Base-by-base conservation (phyloP, 2,888 invertebrate species). In the Pandemis cinnamomeana region DNA sequence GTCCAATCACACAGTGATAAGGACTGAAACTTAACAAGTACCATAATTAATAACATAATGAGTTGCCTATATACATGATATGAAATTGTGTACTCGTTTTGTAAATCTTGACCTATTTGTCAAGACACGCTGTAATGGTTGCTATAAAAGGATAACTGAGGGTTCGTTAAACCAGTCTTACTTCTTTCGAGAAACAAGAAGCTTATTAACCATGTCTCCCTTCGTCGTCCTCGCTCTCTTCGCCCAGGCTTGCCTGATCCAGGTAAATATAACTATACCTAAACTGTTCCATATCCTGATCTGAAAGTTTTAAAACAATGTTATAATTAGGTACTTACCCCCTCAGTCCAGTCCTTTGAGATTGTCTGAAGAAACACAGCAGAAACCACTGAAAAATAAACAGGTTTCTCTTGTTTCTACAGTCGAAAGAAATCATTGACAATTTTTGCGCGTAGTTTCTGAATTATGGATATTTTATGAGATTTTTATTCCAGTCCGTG, bases 241-340 rank as follows among this genome's bases (percentile, higher is more conserved):
- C 66, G 51, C 42, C 8, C 69, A 73, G 66, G 15, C 60, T 48
- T 73, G 69, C 36, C 13, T 73, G 20, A 64, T 73, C 36, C 73
- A 73, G 73, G 73, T 73, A 66, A 66, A 58, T 27, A 58, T 0
- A 46, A 10, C 3, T 36, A 36, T 36, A 36, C 2, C 27, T 36
- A 4, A 36, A 36, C 27, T 36, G 27, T 36, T 2, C 1, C 27
- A 27, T 36, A 36, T 4, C 4, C 27, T 36, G 27, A 4, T 36
- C 27, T 2, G 2, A 36, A 4, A 2, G 1, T 36, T 36, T 36
- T 4, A 36, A 36, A 36, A 36, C 27, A 36, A 36, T 36, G 2
- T 36, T 36, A 36, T 36, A 36, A 36, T 36, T 36, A 2, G 1
- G 27, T 1, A 20, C 20, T 20, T 20, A 20, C 20, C 1, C 20